Percentiles rank a stretch among this genome's conserved stretches.
These are phyloP conservation scores for Streptopelia turtur DNA, from an alignment of 2,797 vertebrate species.

Conservation along the genomic window DNA sequence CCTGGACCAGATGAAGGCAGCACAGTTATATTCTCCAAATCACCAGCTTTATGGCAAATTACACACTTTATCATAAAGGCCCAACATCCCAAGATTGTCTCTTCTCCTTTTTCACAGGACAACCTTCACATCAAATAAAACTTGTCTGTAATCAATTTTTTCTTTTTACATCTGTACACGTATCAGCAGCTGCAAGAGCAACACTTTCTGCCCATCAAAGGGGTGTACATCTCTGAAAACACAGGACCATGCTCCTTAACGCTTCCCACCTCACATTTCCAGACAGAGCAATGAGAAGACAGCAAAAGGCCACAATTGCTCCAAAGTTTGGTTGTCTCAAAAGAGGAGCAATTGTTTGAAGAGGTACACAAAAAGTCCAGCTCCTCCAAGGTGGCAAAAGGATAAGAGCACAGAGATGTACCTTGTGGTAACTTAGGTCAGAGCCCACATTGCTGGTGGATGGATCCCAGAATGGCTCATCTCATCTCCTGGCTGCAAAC, in stretches of 20 bases:
- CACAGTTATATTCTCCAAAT: neutral
- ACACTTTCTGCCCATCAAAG: neutral
- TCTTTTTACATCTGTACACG: neutral
- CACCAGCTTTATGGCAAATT: neutral
- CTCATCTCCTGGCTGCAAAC: neutral
- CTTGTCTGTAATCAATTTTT: neutral
- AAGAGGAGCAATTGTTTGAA: neutral
- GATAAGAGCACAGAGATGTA: neutral
- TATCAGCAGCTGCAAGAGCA: neutral
- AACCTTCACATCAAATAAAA: neutral
- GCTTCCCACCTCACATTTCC: neutral
- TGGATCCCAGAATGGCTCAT: neutral
- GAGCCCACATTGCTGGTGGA: rapidly evolving
- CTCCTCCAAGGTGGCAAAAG: neutral
- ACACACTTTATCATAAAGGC: neutral
- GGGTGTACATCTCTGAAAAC: neutral
- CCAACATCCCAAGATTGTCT: neutral
- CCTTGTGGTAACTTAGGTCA: neutral
- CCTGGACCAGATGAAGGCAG: neutral
- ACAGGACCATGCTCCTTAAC: neutral
- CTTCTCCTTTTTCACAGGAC: neutral
- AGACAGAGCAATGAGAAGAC: neutral
- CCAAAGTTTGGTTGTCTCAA: neutral
- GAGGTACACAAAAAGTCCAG: neutral
- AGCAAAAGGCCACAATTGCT: neutral